Conservation (phyloP, 2,888 invertebrate genomes). For the Melolontha melolontha region DNA sequence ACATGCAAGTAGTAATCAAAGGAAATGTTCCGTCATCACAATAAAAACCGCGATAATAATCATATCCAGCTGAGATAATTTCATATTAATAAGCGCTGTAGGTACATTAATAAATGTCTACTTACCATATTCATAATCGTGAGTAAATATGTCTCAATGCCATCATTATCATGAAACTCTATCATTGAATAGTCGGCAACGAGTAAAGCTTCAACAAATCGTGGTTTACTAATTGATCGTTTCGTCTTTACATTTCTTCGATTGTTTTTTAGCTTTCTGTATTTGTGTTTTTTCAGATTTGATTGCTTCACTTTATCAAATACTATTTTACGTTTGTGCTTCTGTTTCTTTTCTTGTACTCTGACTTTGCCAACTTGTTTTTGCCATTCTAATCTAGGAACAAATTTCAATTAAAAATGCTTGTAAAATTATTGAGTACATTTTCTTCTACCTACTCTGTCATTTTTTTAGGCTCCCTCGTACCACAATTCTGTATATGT, state of each 20-base stretch:
- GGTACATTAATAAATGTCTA: conserved; percentile 37
- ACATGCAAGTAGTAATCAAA: background rate
- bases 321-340: conserved; percentile 55
- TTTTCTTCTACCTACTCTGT: conserved; percentile 61
- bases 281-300: conserved; percentile 63
- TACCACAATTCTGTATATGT: conserved; percentile 70
- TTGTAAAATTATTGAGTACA: conserved; percentile 18
- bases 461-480: conserved; percentile 68
- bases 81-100: conserved; percentile 30
- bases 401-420: conserved; percentile 31
- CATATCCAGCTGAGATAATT: conserved; percentile 39
- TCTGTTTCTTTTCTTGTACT: conserved; percentile 65
- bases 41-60: conserved; percentile 16
- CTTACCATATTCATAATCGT: conserved; percentile 93
- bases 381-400: conserved; percentile 72
- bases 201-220: conserved; percentile 87
- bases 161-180: conserved; percentile 84
- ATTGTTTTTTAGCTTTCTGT: conserved; percentile 59
- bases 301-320: conserved; percentile 60
- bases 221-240: conserved; percentile 80
- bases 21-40: background rate
- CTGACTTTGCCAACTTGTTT: conserved; percentile 66
- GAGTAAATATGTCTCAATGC: conserved; percentile 86
- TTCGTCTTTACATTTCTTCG: conserved; percentile 43
- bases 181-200: conserved; percentile 92